Conservation (phyloP, 2,888 invertebrate species). For the Megamerina dolium region DNA sequence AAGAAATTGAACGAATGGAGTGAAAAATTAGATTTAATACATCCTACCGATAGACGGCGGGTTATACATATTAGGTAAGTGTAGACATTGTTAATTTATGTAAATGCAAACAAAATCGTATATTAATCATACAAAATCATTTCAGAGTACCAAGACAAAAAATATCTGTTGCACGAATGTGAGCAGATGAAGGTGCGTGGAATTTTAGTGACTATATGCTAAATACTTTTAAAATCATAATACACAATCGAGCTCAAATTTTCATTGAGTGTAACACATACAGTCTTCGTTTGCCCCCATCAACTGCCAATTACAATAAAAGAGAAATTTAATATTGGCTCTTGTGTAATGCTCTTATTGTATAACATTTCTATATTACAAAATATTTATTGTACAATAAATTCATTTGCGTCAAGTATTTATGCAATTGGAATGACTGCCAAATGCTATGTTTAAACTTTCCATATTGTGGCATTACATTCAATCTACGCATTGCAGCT, state of each 20-base stretch:
- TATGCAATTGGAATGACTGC: neutral
- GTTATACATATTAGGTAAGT: conserved; percentile 61
- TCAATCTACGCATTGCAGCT: too few relatives aligned
- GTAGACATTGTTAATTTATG: neutral
- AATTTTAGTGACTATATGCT: neutral
- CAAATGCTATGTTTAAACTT: too few relatives aligned
- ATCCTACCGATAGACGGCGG: conserved; percentile 66
- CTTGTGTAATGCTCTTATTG: too few relatives aligned
- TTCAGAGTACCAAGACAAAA: conserved; percentile 48
- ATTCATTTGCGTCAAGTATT: neutral
- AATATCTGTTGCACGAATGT: conserved; percentile 42
- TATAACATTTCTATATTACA: conserved; percentile 12
- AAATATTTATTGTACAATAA: conserved; percentile 11
- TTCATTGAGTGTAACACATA: conserved; percentile 6
- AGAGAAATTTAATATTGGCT: too few relatives aligned
- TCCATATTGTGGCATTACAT: too few relatives aligned
- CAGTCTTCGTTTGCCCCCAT: too few relatives aligned
- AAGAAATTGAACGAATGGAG: conserved; percentile 68
- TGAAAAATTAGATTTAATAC: conserved; percentile 63
- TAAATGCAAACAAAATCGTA: neutral
- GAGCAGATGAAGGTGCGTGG: neutral
- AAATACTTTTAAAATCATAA: too few relatives aligned
- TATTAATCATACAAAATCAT: too few relatives aligned
- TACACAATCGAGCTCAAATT: too few relatives aligned
- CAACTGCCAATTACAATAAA: too few relatives aligned